Evolutionary conservation across 2,888 invertebrate genomes (phyloP).

Genomic region (Nomada hirtipes): DNA sequence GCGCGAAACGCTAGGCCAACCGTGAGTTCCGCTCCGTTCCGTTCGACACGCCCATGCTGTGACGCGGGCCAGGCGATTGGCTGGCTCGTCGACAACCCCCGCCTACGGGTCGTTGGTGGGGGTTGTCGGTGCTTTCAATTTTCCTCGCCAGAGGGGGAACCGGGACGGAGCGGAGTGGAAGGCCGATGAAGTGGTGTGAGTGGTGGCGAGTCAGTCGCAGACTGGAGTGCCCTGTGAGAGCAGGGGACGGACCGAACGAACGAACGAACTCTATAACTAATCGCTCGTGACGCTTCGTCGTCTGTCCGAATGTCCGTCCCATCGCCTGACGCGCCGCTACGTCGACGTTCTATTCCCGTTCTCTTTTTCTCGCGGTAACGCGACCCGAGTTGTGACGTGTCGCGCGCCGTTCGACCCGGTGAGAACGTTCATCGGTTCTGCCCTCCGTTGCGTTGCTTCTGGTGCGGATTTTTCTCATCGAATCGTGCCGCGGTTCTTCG

Average conservation of each 20-base stretch:
- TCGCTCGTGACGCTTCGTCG: conserved; percentile 72
- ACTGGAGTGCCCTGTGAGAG: conserved; percentile 83
- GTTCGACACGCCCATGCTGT: conserved; percentile 52
- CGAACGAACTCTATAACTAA: conserved; percentile 75
- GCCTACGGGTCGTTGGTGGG: conserved; percentile 84
- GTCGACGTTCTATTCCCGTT: conserved; percentile 21
- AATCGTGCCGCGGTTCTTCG: not conserved
- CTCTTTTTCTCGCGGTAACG: conserved; percentile 50
- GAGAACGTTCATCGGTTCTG: not conserved
- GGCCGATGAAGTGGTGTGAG: conserved; percentile 83
- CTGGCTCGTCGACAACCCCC: conserved; percentile 70
- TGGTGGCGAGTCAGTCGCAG: conserved; percentile 83
- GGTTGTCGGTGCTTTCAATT: conserved; percentile 84
- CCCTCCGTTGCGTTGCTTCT: conserved; percentile 13
- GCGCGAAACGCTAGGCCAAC: conserved; percentile 82
- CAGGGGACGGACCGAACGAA: conserved; percentile 82
- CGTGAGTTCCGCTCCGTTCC: conserved; percentile 31
- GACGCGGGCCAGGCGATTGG: conserved; percentile 82
- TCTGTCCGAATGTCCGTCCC: conserved; percentile 74
- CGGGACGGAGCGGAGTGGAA: conserved; percentile 76
- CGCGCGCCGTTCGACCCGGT: not conserved
- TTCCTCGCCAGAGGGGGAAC: conserved; percentile 84
- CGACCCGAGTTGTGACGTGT: conserved; percentile 46
- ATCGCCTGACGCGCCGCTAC: conserved; percentile 45
- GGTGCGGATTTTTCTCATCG: conserved; percentile 10